phyloP scores from a whole-genome alignment of 2,797 vertebrate species.

The Cryptoblepharus egeriae region DNA sequence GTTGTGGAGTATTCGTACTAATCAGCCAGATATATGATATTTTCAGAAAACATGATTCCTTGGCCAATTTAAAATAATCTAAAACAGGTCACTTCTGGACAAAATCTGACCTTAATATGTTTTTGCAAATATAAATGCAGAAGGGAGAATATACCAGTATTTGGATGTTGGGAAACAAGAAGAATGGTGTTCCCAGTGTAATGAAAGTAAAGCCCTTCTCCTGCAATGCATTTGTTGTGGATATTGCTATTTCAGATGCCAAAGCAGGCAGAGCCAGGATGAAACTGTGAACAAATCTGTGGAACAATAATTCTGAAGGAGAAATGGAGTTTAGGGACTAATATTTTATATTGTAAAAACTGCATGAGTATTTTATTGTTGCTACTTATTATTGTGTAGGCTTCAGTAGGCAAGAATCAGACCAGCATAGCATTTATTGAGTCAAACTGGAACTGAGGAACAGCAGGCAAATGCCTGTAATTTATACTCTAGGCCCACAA shows the following conservation, averaged over 20 bases:
- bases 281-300: not conserved
- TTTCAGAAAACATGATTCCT: not conserved
- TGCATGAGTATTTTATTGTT: too few species aligned
- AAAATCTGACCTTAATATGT: not conserved
- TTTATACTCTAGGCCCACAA: too few species aligned
- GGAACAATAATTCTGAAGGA: too few species aligned
- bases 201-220: not conserved
- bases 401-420: too few species aligned
- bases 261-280: not conserved
- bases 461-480: too few species aligned
- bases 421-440: too few species aligned
- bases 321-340: too few species aligned
- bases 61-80: conserved; percentile 14
- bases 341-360: too few species aligned
- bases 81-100: conserved; percentile 17
- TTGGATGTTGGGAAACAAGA: not conserved
- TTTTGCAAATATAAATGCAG: not conserved
- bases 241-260: not conserved
- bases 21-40: conserved; percentile 18
- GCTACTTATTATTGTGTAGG: too few species aligned
- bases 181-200: not conserved
- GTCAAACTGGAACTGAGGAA: too few species aligned
- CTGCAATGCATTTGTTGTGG: not conserved
- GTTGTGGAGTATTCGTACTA: conserved; percentile 6
- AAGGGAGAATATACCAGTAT: not conserved